phyloP scores from a whole-genome alignment of 2,113 vertebrate genomes.

The Tinamus guttatus region DNA sequence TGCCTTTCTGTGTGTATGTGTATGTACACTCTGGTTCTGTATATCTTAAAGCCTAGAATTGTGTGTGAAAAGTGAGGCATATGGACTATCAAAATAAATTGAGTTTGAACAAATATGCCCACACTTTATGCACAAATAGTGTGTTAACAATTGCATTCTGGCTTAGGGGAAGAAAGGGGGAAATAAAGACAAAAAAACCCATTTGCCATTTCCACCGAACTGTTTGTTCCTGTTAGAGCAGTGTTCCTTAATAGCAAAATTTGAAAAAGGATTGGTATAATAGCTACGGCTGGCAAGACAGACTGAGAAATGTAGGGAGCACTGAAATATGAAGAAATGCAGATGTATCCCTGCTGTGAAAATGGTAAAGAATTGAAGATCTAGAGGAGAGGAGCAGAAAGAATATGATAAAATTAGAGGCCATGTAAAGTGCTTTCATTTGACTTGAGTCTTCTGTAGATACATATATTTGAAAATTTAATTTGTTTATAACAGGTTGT shows the following conservation, averaged over 20 bases:
- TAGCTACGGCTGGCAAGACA: background rate
- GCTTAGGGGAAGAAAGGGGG: background rate
- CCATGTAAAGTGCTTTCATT: background rate
- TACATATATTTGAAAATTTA: background rate
- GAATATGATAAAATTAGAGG: background rate
- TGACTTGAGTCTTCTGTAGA: background rate
- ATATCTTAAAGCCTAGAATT: background rate
- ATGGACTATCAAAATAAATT: background rate
- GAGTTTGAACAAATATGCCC: background rate
- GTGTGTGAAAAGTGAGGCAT: background rate
- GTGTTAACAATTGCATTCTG: background rate
- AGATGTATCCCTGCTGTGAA: background rate
- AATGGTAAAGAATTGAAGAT: background rate
- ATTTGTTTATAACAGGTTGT: background rate
- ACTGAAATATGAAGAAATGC: background rate
- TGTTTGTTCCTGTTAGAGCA: background rate
- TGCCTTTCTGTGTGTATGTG: background rate
- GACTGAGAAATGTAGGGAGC: background rate
- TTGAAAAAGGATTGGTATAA: fast-evolving
- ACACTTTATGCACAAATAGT: fast-evolving
- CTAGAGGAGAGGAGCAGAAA: background rate
- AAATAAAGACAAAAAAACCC: background rate
- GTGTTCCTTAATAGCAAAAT: background rate
- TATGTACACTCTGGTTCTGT: background rate
- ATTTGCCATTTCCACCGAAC: background rate